phyloP scores from a whole-genome alignment of 1,140 invertebrate genomes.

The Pentalonia nigronervosa region DNA sequence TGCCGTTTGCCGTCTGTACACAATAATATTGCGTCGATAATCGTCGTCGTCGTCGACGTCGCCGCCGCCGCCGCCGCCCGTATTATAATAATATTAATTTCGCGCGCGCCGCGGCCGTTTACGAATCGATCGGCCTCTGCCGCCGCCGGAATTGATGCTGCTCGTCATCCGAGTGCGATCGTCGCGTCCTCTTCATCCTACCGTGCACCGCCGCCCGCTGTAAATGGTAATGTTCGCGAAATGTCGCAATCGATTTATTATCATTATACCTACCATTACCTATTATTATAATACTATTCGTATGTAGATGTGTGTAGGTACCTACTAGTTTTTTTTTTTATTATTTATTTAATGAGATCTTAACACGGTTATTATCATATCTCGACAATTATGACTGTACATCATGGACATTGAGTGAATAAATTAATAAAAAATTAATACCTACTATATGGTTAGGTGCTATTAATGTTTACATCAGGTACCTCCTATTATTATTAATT shows the following conservation, averaged over 20 bases:
- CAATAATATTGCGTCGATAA: neutral
- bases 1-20: no score
- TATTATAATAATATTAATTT: neutral
- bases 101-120: neutral
- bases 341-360: no score
- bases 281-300: neutral
- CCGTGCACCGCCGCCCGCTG: neutral
- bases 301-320: neutral
- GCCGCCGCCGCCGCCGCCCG: neutral
- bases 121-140: neutral
- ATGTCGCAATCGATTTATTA: neutral
- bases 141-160: neutral
- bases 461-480: no score
- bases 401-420: no score
- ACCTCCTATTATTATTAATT: neutral
- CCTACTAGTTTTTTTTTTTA: no score
- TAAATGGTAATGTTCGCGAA: slow-evolving; percentile 43
- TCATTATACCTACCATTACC: no score
- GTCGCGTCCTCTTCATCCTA: neutral
- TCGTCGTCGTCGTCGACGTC: neutral
- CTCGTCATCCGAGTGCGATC: neutral
- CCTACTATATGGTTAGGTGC: no score
- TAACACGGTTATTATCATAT: no score
- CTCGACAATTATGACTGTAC: no score
- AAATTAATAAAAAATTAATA: no score